Evolutionary conservation across 2,888 invertebrate species (phyloP).

Genomic region (Deilephila elpenor): DNA sequence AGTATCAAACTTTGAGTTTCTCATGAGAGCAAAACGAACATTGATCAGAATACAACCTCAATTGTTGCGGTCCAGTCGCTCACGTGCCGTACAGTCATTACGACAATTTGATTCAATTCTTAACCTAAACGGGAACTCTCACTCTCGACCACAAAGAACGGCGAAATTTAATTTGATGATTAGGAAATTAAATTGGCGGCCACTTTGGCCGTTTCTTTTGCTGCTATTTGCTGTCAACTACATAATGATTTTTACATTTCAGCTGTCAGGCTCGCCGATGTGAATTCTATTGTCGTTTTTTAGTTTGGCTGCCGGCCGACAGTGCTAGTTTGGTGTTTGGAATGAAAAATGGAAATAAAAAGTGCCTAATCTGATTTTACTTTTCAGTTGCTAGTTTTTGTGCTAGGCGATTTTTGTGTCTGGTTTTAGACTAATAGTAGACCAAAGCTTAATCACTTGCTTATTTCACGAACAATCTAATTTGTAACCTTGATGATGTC

Average conservation of each 20-base stretch:
- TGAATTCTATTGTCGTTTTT: conserved; percentile 14
- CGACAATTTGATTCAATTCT: conserved; percentile 43
- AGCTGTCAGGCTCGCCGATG: background rate
- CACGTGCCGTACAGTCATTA: conserved; percentile 45
- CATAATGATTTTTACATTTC: conserved; percentile 16
- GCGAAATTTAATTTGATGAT: conserved; percentile 48
- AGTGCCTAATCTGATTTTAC: conserved; percentile 6
- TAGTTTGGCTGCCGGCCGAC: background rate
- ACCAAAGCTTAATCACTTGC: too few relatives aligned
- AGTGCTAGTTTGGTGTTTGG: conserved; percentile 12
- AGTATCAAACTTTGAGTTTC: conserved; percentile 11
- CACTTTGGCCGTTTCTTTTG: conserved; percentile 28
- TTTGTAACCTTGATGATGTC: too few relatives aligned
- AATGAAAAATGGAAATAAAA: conserved; percentile 11
- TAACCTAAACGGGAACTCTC: conserved; percentile 43
- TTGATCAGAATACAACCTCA: conserved; percentile 28
- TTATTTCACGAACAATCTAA: too few relatives aligned
- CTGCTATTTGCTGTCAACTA: conserved; percentile 23
- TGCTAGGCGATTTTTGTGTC: background rate
- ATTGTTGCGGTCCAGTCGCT: conserved; percentile 33
- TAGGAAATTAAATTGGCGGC: conserved; percentile 32
- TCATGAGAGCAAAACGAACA: conserved; percentile 18
- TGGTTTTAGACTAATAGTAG: background rate
- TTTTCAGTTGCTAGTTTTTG: background rate
- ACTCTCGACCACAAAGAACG: conserved; percentile 40